Evolutionary conservation across 2,113 vertebrate species (phyloP).

Genomic region (Gallinago paraguaiae): DNA sequence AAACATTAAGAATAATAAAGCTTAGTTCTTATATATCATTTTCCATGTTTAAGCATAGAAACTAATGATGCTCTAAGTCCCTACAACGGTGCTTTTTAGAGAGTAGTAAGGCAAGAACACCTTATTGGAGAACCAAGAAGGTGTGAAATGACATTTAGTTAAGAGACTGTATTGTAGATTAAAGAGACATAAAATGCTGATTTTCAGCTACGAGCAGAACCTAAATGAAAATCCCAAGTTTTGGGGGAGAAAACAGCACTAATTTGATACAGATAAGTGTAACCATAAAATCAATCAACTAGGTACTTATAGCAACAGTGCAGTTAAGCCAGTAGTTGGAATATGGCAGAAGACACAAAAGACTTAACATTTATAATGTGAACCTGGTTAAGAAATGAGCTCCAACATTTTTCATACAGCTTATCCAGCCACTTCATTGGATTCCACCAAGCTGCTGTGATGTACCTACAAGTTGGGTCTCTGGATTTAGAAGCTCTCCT

Average conservation of each 20-base stretch:
- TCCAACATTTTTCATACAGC: background rate
- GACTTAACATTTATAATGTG: background rate
- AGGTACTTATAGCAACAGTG: background rate
- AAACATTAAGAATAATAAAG: conserved; percentile 62
- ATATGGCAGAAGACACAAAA: background rate
- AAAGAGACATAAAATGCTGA: conserved; percentile 53
- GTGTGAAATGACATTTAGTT: conserved; percentile 68
- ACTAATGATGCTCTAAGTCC: conserved; percentile 59
- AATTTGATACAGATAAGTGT: conserved; percentile 24
- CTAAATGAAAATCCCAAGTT: conserved; percentile 40
- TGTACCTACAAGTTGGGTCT: background rate
- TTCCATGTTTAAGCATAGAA: conserved; percentile 65
- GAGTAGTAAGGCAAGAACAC: conserved; percentile 57
- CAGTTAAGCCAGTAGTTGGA: background rate
- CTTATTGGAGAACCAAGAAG: conserved; percentile 59
- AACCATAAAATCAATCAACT: conserved; percentile 8
- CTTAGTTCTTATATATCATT: conserved; percentile 55
- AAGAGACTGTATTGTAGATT: conserved; percentile 49
- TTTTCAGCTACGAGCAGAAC: conserved; percentile 33
- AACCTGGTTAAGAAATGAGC: background rate
- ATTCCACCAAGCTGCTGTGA: background rate
- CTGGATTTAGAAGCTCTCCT: background rate
- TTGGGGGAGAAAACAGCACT: conserved; percentile 1
- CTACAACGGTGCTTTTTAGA: conserved; percentile 48
- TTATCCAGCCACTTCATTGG: background rate